These are phyloP conservation scores for Eucera pruinosa DNA, from an alignment of 2,888 invertebrate genomes.

Conservation along the genomic window DNA sequence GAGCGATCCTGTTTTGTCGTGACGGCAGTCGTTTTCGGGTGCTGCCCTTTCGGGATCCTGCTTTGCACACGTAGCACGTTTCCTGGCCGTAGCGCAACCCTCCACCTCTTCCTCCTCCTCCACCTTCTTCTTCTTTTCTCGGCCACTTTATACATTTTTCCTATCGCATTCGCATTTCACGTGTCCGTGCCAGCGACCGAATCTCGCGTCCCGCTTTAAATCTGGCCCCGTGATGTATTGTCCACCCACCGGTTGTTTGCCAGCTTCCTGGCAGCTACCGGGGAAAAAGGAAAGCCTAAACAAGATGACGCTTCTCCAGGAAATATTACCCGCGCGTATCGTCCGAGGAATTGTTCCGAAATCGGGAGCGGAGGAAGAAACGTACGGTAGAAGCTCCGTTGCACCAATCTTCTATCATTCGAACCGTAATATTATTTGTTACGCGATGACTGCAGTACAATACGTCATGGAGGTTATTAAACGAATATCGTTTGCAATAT, in stretches of 20 bases:
- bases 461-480: too few species aligned
- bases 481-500: too few species aligned
- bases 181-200: slow-evolving; percentile 60
- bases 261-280: neutral
- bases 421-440: too few species aligned
- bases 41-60: slow-evolving; percentile 59
- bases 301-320: neutral
- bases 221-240: slow-evolving; percentile 67
- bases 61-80: slow-evolving; percentile 73
- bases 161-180: slow-evolving; percentile 67
- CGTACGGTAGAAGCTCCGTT: too few species aligned
- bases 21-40: slow-evolving; percentile 66
- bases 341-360: too few species aligned
- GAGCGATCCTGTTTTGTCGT: slow-evolving; percentile 66
- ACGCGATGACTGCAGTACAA: too few species aligned
- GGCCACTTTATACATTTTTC: slow-evolving; percentile 71
- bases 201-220: slow-evolving; percentile 65
- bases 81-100: slow-evolving; percentile 13
- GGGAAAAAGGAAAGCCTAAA: slow-evolving; percentile 6
- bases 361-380: too few species aligned
- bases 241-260: slow-evolving; percentile 42
- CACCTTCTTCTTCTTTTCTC: slow-evolving; percentile 7
- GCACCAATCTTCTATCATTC: too few species aligned
- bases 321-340: slow-evolving; percentile 4
- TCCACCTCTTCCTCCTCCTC: neutral